Conservation (phyloP, 2,113 vertebrate species). For the Prochilodus magdalenae region DNA sequence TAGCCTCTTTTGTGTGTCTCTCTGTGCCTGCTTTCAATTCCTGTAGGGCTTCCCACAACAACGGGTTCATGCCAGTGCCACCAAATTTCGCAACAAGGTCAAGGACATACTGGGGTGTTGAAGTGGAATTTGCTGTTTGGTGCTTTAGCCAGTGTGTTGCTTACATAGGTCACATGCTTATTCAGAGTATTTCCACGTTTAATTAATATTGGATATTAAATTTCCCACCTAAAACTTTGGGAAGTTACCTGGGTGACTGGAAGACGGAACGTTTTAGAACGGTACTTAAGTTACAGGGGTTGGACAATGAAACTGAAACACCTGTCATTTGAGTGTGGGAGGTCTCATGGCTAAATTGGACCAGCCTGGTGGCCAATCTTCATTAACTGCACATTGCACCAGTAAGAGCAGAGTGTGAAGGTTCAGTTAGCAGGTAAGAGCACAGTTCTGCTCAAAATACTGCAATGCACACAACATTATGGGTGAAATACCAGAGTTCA, state of each 20-base stretch:
- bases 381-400: too few relatives aligned
- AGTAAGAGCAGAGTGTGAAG: too few relatives aligned
- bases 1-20: slow-evolving; percentile 38
- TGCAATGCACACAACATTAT: too few relatives aligned
- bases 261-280: not conserved
- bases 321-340: too few relatives aligned
- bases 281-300: too few relatives aligned
- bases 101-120: not conserved
- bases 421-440: too few relatives aligned
- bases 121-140: not conserved
- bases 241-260: not conserved
- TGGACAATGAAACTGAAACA: too few relatives aligned
- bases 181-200: not conserved
- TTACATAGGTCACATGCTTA: not conserved
- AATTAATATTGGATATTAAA: not conserved
- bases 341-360: too few relatives aligned
- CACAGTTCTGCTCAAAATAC: too few relatives aligned
- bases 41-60: not conserved
- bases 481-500: too few relatives aligned
- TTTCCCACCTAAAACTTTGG: not conserved
- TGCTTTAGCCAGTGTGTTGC: not conserved
- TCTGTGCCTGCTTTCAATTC: not conserved
- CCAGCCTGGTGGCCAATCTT: too few relatives aligned
- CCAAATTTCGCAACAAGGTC: slow-evolving; percentile 10
- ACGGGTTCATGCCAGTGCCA: not conserved